Evolutionary conservation across 2,797 vertebrate species (phyloP).

Genomic region (Lepus oiostolus): DNA sequence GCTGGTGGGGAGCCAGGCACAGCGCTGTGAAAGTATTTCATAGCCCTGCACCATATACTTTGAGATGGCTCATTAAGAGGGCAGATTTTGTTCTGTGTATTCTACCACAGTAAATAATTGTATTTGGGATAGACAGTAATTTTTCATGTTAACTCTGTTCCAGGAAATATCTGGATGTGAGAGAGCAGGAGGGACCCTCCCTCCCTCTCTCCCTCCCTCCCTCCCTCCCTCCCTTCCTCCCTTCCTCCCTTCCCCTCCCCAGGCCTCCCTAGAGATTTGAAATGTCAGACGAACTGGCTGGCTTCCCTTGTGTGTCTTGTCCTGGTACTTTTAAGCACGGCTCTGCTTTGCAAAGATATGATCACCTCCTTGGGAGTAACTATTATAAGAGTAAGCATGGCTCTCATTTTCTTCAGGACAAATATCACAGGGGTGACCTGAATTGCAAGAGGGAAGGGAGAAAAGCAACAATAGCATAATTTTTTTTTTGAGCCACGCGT

Average conservation of each 20-base stretch:
- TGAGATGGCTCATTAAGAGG: not conserved
- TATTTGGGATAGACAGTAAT: not conserved
- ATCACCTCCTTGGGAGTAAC: not conserved
- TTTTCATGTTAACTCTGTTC: not conserved
- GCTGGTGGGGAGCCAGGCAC: not conserved
- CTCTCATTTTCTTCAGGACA: not conserved
- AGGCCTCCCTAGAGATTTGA: not conserved
- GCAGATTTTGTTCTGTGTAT: not conserved
- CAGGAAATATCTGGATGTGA: not conserved
- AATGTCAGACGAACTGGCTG: not conserved
- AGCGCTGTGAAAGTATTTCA: not conserved
- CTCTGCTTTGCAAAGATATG: not conserved
- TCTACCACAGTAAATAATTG: not conserved
- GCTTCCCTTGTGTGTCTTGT: not conserved
- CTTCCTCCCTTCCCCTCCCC: not conserved
- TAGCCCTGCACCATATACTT: not conserved
- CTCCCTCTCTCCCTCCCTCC: too few relatives aligned
- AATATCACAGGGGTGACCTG: not conserved
- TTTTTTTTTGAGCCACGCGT: constrained; percentile 3
- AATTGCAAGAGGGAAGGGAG: not conserved
- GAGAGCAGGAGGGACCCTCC: rapidly evolving
- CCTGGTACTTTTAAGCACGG: not conserved
- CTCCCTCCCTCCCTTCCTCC: not conserved
- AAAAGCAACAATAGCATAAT: not conserved
- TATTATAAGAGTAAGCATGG: not conserved